Base-by-base conservation (phyloP, 2,113 vertebrate genomes). In the Proteles cristata region DNA sequence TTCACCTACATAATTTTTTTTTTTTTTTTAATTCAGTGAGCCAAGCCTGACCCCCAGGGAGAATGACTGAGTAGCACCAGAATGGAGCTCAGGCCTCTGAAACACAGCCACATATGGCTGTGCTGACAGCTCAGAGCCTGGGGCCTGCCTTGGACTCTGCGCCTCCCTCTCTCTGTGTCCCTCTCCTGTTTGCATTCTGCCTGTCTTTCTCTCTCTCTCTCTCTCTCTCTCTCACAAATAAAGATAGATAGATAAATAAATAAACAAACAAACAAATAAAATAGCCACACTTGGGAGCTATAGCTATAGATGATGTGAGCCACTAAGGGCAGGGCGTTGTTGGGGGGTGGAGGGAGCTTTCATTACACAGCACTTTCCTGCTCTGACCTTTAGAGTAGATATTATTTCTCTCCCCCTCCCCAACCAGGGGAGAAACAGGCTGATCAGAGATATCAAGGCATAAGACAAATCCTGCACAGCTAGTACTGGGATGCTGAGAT, bases 241-340 rank as follows among this genome's bases (percentile, higher is more conserved):
- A 61, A 61, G 21, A 61, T 53, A 53, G 14, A 55, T 39, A 39
- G 39, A 39, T 39, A 61, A 61, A 23, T 61, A 61, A 61, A 61
- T 7, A 61, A 61, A 23, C 12, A 53, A 14, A 16, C 55, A 82
- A 77, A 17, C 2, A 53, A 39, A 39, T 39, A 39, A 39, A 39
- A 39, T 2, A 71, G 71, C 50, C 80, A 77, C 33, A 69, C 45
- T 7, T 63, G 43, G 39, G 65, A 90, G 88, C 33, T 71, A 35
- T 0, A 45, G 35, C 21, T 17, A 28, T 0, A 83, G n/a, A 77
- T 0, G 7, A n/a, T 1, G 43, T 31, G 43, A n/a, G 4, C 43
- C 65, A 16, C 5, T 11, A 8, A 45, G 28, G 61, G 43, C 33
- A n/a, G 12, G 23, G 15, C 3, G 6, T 6, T 4, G 14, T 2